Evolutionary conservation across 2,888 invertebrate species (phyloP).

Genomic region (Octonoba sinensis): DNA sequence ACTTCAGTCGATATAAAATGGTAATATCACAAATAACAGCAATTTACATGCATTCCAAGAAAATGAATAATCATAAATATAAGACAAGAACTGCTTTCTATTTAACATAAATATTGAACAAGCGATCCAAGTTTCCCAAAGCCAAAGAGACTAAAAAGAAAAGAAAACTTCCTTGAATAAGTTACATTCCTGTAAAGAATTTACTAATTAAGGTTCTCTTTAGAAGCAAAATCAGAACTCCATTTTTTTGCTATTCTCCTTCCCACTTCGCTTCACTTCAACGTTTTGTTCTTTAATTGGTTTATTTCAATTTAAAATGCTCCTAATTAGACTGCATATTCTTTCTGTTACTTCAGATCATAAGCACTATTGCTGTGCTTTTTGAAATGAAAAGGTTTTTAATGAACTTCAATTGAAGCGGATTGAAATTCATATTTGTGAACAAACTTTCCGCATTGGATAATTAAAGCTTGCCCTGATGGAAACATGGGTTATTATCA

Average conservation of each 20-base stretch:
- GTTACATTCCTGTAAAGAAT: slow-evolving; percentile 25
- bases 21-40: too few species aligned
- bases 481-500: not conserved
- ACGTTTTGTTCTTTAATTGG: slow-evolving; percentile 58
- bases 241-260: not conserved
- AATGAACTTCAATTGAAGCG: slow-evolving; percentile 27
- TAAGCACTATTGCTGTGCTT: slow-evolving; percentile 4
- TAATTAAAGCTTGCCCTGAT: slow-evolving; percentile 19
- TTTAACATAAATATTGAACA: not conserved
- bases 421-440: too few species aligned
- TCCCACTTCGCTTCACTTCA: slow-evolving; percentile 11
- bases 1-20: too few species aligned
- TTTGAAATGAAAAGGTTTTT: slow-evolving; percentile 36
- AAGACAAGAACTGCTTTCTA: not conserved
- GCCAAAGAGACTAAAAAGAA: not conserved
- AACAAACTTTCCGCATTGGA: too few species aligned
- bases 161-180: slow-evolving; percentile 21
- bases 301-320: slow-evolving; percentile 59
- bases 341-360: slow-evolving; percentile 43
- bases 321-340: slow-evolving; percentile 57
- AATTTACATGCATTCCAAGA: too few species aligned
- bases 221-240: slow-evolving; percentile 19
- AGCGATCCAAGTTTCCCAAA: not conserved
- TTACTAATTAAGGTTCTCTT: slow-evolving; percentile 48
- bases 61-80: not conserved